Percentiles rank a stretch among this genome's conserved stretches.
These are phyloP conservation scores for Harlomillsia oculata DNA, from an alignment of 1,140 invertebrate genomes.

Conservation along the genomic window DNA sequence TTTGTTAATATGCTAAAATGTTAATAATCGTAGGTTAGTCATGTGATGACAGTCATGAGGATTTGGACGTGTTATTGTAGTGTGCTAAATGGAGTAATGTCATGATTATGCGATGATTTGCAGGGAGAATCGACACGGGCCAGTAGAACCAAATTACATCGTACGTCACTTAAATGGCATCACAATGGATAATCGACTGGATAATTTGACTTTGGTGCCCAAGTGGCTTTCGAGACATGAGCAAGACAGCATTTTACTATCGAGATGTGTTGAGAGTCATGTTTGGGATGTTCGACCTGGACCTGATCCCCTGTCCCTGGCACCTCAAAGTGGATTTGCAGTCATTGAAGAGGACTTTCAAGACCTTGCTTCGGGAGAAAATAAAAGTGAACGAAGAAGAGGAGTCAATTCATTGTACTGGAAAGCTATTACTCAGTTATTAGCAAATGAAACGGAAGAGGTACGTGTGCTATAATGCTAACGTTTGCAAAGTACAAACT, in stretches of 20 bases:
- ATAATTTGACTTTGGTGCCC: conserved; percentile 33
- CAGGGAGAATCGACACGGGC: conserved; percentile 33
- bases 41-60: too few species aligned
- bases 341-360: conserved; percentile 7
- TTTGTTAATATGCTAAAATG: not conserved
- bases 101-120: too few species aligned
- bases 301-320: not conserved
- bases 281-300: conserved; percentile 18
- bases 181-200: conserved; percentile 34
- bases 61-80: not conserved
- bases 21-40: too few species aligned
- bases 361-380: conserved; percentile 4
- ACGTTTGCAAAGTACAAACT: not conserved
- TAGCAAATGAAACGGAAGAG: conserved; percentile 34
- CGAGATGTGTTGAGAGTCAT: conserved; percentile 24
- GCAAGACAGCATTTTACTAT: conserved; percentile 28
- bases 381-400: conserved; percentile 25
- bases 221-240: conserved; percentile 29
- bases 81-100: too few species aligned
- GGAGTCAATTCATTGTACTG: conserved; percentile 34
- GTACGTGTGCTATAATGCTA: not conserved
- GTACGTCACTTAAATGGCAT: conserved; percentile 35
- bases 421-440: conserved; percentile 33
- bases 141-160: conserved; percentile 24
- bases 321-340: too few species aligned